Evolutionary conservation across 2,797 vertebrate species (phyloP).

Genomic region (Aldrovandia affinis): DNA sequence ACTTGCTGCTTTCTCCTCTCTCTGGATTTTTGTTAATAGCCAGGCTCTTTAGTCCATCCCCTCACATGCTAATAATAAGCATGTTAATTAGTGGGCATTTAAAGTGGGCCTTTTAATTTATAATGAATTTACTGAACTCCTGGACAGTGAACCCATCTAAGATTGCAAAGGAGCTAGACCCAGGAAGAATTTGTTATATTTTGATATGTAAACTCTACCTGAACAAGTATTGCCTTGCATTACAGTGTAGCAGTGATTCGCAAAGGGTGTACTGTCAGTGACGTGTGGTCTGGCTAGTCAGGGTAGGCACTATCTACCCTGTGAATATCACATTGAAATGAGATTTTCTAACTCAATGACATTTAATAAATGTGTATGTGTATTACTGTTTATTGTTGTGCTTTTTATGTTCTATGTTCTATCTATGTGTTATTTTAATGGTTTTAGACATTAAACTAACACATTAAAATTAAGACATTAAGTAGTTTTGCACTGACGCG

Average conservation of each 20-base stretch:
- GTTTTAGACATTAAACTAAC: too few species aligned
- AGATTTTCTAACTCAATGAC: too few species aligned
- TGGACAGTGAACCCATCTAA: neutral
- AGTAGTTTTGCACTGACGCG: too few species aligned
- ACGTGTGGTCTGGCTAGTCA: too few species aligned
- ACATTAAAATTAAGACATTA: too few species aligned
- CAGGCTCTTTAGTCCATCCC: neutral
- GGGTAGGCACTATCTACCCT: too few species aligned
- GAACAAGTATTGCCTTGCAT: neutral
- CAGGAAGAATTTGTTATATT: neutral
- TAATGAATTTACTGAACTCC: neutral
- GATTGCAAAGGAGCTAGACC: neutral
- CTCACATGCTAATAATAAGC: neutral
- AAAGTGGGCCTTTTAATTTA: neutral
- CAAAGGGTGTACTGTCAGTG: too few species aligned
- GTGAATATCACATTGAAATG: too few species aligned
- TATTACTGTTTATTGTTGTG: too few species aligned
- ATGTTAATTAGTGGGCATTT: constrained; percentile 6
- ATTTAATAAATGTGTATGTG: too few species aligned
- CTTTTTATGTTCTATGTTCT: too few species aligned
- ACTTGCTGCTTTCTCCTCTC: neutral
- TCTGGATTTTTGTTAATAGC: neutral
- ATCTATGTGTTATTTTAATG: too few species aligned
- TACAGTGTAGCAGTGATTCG: neutral
- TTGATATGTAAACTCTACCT: neutral